Evolutionary conservation across 2,797 vertebrate genomes (phyloP).

Genomic region (Oryzias dopingdopingensis): DNA sequence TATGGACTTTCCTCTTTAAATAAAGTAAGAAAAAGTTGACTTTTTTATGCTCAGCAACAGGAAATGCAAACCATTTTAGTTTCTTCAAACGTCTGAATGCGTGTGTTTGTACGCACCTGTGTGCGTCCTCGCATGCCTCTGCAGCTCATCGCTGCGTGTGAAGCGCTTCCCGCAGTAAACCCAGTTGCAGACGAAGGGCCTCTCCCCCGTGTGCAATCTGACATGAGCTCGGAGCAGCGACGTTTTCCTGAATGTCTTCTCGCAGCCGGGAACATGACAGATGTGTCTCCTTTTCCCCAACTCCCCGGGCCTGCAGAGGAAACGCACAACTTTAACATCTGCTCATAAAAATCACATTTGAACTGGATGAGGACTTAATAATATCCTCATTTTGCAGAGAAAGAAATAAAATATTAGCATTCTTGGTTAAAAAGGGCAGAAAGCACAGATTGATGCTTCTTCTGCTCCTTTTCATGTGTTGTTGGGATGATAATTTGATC

Average conservation of each 20-base stretch:
- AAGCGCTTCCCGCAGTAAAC: conserved; percentile 96
- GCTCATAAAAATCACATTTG: too few relatives aligned
- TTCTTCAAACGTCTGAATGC: background rate
- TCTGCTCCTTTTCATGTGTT: too few relatives aligned
- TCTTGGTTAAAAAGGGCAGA: too few relatives aligned
- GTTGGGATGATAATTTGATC: too few relatives aligned
- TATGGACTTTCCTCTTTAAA: too few relatives aligned
- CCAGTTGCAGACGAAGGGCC: conserved; percentile 97
- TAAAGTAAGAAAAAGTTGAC: too few relatives aligned
- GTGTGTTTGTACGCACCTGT: conserved; percentile 74
- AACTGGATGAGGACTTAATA: too few relatives aligned
- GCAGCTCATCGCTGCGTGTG: conserved; percentile 93
- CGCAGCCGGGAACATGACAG: conserved; percentile 93
- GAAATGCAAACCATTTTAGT: too few relatives aligned
- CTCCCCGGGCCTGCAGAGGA: conserved; percentile 82
- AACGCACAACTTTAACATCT: background rate
- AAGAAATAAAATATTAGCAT: too few relatives aligned
- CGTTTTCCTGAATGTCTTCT: conserved; percentile 95
- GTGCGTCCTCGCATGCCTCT: conserved; percentile 93
- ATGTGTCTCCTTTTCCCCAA: conserved; percentile 96
- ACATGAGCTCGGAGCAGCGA: conserved; percentile 93
- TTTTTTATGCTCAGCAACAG: too few relatives aligned
- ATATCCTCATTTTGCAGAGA: too few relatives aligned
- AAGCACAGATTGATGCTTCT: too few relatives aligned
- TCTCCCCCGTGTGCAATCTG: conserved; percentile 91